Conservation (phyloP, 1,140 invertebrate genomes). For the Euura saliciscinereae region DNA sequence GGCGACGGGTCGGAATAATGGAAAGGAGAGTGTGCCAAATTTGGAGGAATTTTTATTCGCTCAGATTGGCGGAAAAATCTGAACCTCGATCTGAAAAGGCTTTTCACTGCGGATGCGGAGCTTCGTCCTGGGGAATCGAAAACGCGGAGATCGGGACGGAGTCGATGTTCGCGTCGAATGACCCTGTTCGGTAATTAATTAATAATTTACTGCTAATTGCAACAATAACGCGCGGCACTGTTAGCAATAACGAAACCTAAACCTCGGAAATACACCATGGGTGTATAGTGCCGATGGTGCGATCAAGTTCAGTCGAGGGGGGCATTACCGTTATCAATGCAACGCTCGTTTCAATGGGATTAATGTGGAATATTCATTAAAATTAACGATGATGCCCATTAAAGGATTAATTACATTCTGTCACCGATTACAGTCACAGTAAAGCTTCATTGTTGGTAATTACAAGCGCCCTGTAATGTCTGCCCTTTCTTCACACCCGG, state of each 20-base stretch:
- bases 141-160: background rate
- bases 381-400: constrained; percentile 7
- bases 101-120: no score
- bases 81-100: no score
- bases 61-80: no score
- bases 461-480: background rate
- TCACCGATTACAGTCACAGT: background rate
- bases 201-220: constrained; percentile 26
- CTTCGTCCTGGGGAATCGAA: background rate
- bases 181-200: background rate
- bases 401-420: constrained; percentile 7
- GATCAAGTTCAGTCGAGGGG: constrained; percentile 3
- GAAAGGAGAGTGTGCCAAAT: background rate
- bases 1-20: background rate
- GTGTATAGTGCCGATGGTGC: background rate
- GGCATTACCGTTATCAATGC: background rate
- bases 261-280: background rate
- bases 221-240: constrained; percentile 20
- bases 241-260: constrained; percentile 6
- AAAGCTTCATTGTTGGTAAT: background rate
- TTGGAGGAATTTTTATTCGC: no score
- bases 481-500: background rate
- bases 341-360: constrained; percentile 6
- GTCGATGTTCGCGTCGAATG: background rate
- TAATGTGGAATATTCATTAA: constrained; percentile 6